Evolutionary conservation across 1,140 invertebrate species (phyloP), one percentile per base, ranked within the genome.

Genomic region (Metopolophium dirhodum): DNA sequence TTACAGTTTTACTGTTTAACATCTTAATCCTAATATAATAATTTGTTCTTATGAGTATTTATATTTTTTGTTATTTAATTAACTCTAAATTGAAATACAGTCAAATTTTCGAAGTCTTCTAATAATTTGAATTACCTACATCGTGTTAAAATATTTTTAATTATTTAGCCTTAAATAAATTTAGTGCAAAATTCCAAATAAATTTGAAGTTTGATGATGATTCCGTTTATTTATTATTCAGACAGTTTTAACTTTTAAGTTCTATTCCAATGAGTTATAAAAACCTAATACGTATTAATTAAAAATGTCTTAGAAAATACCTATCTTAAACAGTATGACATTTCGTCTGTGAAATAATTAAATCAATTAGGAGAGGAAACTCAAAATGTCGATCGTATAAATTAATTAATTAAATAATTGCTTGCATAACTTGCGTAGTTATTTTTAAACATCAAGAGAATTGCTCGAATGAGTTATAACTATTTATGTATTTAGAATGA

Each of bases 401-500:
- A n/a, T 77, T 18, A 77, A 77, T 77, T 18, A 77, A 77, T 61
- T 61, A 61, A 61, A 41, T 41, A 41, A 41, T 77, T n/a, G 14
- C 30, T 18, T n/a, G 30, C 14, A n/a, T 77, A 77, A 77, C 61
- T 77, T 77, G 18, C 26, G 4, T n/a, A 77, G 9, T 85, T 41
- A 41, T 85, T 85, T 41, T 41, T 23, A 26, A 41, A 41, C 41
- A 41, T 41, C 35, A 41, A 85, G 8, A 3, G 83, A 85, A 45
- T 85, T 41, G 22, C 8, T 41, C 37, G 41, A 85, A 45, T 49
- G n/a, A 88, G 26, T 51, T 49, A 30, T n/a, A 87, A n/a, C 18
- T n/a, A 88, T 30, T n/a, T 49, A 88, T 88, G n/a, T 88, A 49
- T 51, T 88, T 88, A 88, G n/a, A 88, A 88, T n/a, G 26, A 51